These are phyloP conservation scores for Drosophila insularis DNA, from an alignment of 1,140 invertebrate species.

Conservation along the genomic window DNA sequence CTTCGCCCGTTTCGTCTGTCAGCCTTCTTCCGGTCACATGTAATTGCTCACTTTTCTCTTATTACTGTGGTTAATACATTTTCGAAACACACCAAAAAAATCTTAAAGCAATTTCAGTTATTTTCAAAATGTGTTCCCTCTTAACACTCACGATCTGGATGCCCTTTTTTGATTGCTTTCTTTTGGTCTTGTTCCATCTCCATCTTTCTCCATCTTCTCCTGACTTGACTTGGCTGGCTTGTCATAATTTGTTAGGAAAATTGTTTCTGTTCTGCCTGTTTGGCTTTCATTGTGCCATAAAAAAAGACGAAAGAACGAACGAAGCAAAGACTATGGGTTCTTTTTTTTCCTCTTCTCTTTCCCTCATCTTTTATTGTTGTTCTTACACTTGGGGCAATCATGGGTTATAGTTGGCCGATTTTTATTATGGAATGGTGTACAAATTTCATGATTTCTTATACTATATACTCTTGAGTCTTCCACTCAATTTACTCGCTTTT, in stretches of 20 bases:
- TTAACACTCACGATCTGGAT: constrained; percentile 15
- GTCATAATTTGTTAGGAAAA: constrained; percentile 60
- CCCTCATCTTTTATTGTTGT: not conserved
- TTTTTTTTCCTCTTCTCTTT: not conserved
- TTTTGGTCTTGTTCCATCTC: constrained; percentile 28
- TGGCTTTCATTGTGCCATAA: constrained; percentile 47
- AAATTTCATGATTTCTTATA: no score
- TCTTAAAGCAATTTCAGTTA: constrained; percentile 16
- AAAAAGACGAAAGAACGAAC: not conserved
- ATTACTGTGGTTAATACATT: constrained; percentile 3
- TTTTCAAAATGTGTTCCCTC: constrained; percentile 6
- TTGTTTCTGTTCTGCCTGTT: constrained; percentile 52
- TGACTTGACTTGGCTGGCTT: constrained; percentile 5
- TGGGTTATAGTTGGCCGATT: constrained; percentile 1
- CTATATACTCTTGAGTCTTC: no score
- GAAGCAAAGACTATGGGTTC: not conserved
- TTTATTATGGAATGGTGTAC: not conserved
- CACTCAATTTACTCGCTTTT: no score
- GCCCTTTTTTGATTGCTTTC: constrained; percentile 54
- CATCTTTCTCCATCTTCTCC: not conserved
- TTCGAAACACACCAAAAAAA: constrained; percentile 8
- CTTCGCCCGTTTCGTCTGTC: not conserved
- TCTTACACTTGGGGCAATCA: not conserved
- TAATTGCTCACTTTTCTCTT: constrained; percentile 18
- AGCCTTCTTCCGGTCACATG: constrained; percentile 11